Evolutionary conservation across 2,888 invertebrate species (phyloP).

Genomic region (Tetranychus piercei): DNA sequence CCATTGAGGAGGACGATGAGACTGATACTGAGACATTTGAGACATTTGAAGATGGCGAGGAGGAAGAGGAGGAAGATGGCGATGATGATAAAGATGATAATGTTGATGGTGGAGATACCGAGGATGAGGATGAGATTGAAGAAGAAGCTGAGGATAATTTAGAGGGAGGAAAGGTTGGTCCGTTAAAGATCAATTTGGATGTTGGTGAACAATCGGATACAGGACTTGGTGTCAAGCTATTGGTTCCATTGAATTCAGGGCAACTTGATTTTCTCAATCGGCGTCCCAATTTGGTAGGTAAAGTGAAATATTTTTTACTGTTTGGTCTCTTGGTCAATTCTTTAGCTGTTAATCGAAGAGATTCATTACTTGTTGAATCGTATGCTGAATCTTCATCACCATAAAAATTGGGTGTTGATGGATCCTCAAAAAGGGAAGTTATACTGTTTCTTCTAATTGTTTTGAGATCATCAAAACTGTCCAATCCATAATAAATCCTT

Average conservation of each 20-base stretch:
- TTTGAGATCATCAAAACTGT: conserved; percentile 13
- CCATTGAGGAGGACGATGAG: background rate
- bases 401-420: conserved; percentile 10
- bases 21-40: background rate
- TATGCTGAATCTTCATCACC: conserved; percentile 13
- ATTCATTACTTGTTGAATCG: conserved; percentile 14
- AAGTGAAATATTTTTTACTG: conserved; percentile 9
- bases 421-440: background rate
- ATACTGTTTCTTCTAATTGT: background rate
- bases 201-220: background rate
- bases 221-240: conserved; percentile 10
- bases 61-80: background rate
- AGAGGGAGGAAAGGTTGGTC: background rate
- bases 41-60: conserved; percentile 3
- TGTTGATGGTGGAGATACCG: background rate
- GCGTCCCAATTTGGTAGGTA: conserved; percentile 10
- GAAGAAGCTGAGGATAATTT: background rate
- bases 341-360: conserved; percentile 11
- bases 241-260: conserved; percentile 2
- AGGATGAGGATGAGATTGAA: background rate
- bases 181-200: background rate
- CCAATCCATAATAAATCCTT: conserved; percentile 7
- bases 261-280: conserved; percentile 3
- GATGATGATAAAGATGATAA: background rate
- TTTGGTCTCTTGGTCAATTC: background rate